Percentiles rank a stretch among this genome's conserved stretches.
Conservation (phyloP, 2,888 invertebrate species). For the Phyto melanocephala region DNA sequence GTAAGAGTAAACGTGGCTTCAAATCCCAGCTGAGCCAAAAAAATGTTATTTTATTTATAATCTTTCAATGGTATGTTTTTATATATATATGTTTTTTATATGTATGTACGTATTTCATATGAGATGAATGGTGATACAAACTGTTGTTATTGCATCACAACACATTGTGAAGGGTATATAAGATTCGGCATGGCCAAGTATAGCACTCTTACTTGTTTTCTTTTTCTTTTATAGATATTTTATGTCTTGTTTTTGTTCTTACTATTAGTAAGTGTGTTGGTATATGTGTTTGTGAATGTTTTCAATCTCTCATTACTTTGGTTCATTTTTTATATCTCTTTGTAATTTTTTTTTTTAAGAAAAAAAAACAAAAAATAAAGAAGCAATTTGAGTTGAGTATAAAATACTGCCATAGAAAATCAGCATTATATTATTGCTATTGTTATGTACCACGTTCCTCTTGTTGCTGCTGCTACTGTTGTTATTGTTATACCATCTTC, state of each 20-base stretch:
- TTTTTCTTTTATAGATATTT: not conserved
- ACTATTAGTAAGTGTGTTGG: not conserved
- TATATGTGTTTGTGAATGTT: not conserved
- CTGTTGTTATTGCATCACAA: no score
- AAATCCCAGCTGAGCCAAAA: no score
- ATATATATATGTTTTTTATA: no score
- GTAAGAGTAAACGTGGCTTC: no score
- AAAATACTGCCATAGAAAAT: conserved; percentile 42
- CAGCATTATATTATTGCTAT: conserved; percentile 25
- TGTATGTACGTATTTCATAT: no score
- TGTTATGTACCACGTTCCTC: not conserved
- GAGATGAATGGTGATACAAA: no score
- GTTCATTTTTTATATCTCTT: conserved; percentile 2
- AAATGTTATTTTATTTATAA: no score
- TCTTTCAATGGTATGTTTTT: no score
- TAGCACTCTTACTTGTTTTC: no score
- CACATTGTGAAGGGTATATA: no score
- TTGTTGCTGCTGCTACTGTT: not conserved
- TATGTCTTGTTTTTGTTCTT: conserved; percentile 9
- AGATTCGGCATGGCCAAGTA: no score
- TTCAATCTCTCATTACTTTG: not conserved
- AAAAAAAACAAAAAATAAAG: not conserved
- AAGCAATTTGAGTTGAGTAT: conserved; percentile 24
- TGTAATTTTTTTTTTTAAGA: not conserved
- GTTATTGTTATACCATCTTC: not conserved